Conservation (phyloP, 1,140 invertebrate genomes). For the Sycophila sp. region DNA sequence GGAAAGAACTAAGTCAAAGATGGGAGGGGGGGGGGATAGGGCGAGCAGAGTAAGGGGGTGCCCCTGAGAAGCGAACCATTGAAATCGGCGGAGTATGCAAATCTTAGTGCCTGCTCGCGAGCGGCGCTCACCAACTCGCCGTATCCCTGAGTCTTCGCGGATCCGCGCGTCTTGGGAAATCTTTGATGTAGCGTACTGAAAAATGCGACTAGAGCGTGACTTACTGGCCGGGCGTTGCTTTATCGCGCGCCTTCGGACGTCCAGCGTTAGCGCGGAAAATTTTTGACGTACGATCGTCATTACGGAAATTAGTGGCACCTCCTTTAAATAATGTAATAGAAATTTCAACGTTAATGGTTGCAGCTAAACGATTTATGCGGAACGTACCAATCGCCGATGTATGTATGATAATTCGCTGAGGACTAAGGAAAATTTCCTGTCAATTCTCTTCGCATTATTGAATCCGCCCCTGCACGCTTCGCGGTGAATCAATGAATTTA, state of each 20-base stretch:
- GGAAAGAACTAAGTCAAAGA: slow-evolving; percentile 58
- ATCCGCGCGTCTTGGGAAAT: neutral
- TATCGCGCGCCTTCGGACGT: neutral
- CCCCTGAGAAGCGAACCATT: slow-evolving; percentile 46
- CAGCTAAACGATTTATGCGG: no score
- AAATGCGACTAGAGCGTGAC: neutral
- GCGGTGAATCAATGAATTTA: slow-evolving; percentile 52
- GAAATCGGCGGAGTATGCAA: slow-evolving; percentile 62
- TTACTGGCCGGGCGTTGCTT: slow-evolving; percentile 1
- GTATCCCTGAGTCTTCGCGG: neutral
- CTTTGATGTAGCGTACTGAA: neutral
- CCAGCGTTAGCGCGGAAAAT: neutral
- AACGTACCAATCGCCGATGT: no score
- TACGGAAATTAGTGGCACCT: no score
- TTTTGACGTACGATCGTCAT: slow-evolving; percentile 6
- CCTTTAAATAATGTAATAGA: no score
- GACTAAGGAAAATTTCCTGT: slow-evolving; percentile 7
- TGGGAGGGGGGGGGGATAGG: slow-evolving; percentile 37
- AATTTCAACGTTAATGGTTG: no score
- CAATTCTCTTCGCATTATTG: slow-evolving; percentile 31
- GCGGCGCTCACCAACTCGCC: no score
- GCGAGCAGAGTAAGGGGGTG: no score
- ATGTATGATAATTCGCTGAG: neutral
- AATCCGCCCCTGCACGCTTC: slow-evolving; percentile 11
- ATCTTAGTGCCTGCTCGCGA: slow-evolving; percentile 37